Evolutionary conservation across 2,888 invertebrate genomes (phyloP).

Genomic region (Exephanes ischioxanthus): DNA sequence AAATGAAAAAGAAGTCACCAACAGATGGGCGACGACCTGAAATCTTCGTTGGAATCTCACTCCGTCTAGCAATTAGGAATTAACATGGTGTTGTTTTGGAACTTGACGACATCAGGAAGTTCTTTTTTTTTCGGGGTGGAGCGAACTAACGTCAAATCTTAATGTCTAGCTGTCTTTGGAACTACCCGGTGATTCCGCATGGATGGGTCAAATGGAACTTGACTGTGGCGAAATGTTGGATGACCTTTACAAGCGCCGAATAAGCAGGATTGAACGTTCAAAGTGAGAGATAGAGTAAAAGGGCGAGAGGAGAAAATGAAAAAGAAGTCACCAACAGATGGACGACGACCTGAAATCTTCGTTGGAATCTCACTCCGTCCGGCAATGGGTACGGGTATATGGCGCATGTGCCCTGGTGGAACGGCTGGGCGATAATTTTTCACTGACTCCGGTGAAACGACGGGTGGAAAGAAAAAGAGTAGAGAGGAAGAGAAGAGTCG

Average conservation of each 20-base stretch:
- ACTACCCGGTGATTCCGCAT: neutral
- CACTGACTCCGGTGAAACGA: conserved; percentile 59
- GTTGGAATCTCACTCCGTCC: conserved; percentile 30
- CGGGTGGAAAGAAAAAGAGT: neutral
- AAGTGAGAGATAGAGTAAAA: neutral
- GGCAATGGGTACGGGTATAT: conserved; percentile 3
- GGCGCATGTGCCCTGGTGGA: conserved; percentile 42
- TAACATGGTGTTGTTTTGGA: neutral
- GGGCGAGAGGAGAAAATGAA: neutral
- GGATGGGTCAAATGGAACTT: neutral
- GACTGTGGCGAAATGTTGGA: neutral
- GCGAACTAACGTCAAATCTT: neutral
- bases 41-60: conserved; percentile 42
- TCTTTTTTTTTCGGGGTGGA: neutral
- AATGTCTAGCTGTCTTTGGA: neutral
- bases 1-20: conserved; percentile 6
- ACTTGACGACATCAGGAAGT: neutral
- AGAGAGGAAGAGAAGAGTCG: conserved; percentile 7
- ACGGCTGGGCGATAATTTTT: conserved; percentile 70
- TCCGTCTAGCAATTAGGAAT: neutral
- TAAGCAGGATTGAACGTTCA: neutral
- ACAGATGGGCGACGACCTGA: conserved; percentile 16
- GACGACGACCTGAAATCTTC: conserved; percentile 34
- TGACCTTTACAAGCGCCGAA: conserved; percentile 3
- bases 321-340: conserved; percentile 21